Conservation (phyloP, 64 coral and sea anemone species). For the Actinia tenebrosa region DNA sequence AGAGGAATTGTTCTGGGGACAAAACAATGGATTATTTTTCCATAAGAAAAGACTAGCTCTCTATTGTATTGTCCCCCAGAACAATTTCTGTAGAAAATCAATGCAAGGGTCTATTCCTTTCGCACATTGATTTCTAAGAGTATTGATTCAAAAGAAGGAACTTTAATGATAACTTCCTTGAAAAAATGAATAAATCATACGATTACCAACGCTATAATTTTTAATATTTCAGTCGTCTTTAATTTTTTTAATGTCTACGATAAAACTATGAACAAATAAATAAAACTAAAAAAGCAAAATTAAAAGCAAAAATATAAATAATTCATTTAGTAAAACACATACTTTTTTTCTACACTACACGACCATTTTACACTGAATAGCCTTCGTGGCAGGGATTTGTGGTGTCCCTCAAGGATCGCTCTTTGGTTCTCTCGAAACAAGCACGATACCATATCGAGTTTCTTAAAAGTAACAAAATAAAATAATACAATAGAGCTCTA, state of each 20-base stretch:
- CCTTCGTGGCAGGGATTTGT: not conserved
- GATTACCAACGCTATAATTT: not conserved
- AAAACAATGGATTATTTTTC: too few relatives aligned
- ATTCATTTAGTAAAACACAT: not conserved
- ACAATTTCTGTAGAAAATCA: too few relatives aligned
- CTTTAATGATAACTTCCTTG: not conserved
- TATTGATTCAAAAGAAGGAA: too few relatives aligned
- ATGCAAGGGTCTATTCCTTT: too few relatives aligned
- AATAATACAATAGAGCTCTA: too few relatives aligned
- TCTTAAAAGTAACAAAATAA: too few relatives aligned
- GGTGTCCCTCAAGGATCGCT: not conserved
- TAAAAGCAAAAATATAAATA: not conserved
- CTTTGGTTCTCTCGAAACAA: not conserved
- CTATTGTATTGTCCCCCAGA: too few relatives aligned
- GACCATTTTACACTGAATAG: too few relatives aligned
- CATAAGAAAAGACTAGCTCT: too few relatives aligned
- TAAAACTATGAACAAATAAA: conserved; percentile 7
- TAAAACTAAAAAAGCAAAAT: not conserved
- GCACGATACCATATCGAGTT: not conserved
- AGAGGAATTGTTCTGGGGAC: too few relatives aligned
- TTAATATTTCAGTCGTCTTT: not conserved
- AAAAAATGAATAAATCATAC: not conserved
- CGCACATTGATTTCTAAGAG: too few relatives aligned
- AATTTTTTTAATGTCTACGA: not conserved
- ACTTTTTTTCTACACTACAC: not conserved